A percentile compares a stretch with the other conserved stretches of the same genome.
Evolutionary conservation across 2,113 vertebrate species (phyloP).

Genomic region (Tachycineta bicolor): DNA sequence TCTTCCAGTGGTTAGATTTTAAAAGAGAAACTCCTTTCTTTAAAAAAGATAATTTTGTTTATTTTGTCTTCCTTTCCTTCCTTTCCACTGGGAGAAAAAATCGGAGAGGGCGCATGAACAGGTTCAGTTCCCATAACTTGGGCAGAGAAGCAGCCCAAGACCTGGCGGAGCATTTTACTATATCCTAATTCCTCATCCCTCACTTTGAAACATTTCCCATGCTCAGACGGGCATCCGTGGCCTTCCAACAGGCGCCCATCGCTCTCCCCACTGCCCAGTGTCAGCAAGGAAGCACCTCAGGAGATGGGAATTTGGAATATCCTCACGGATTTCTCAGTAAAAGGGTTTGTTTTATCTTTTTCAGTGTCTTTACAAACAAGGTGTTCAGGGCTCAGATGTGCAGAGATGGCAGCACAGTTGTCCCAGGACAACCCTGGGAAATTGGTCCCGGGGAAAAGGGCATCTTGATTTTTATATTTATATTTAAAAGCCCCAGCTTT

Average conservation of each 20-base stretch:
- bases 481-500: neutral
- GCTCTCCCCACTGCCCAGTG: rapidly evolving
- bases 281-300: neutral
- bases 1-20: neutral
- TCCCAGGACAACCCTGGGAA: neutral
- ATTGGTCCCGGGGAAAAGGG: neutral
- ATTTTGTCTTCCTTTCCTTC: slow-evolving; percentile 16
- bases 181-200: slow-evolving; percentile 76
- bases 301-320: rapidly evolving
- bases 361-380: rapidly evolving
- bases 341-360: neutral
- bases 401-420: neutral
- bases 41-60: neutral
- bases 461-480: neutral
- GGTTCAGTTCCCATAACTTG: slow-evolving; percentile 53
- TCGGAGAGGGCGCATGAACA: neutral
- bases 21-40: neutral
- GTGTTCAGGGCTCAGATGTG: neutral
- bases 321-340: neutral
- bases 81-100: neutral
- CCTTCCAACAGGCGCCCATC: neutral
- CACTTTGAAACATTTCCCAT: slow-evolving; percentile 69
- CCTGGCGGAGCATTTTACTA: slow-evolving; percentile 18
- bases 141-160: slow-evolving; percentile 78
- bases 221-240: slow-evolving; percentile 74